Evolutionary conservation across 2,113 vertebrate species (phyloP).

Genomic region (Lethenteron camtschaticum): DNA sequence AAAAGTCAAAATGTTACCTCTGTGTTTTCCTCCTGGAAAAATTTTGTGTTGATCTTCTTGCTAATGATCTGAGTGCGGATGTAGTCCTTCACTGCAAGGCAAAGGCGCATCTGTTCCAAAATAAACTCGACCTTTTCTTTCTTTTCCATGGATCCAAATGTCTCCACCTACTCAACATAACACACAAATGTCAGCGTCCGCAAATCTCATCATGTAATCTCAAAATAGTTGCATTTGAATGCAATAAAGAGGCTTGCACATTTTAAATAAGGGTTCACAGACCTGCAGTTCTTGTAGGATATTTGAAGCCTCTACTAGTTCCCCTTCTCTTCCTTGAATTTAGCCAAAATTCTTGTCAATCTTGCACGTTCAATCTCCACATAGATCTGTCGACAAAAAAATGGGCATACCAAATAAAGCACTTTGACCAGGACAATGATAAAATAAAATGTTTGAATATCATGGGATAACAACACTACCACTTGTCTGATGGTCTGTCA

Average conservation of each 20-base stretch:
- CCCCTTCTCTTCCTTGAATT: slow-evolving; percentile 72
- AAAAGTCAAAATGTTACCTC: slow-evolving; percentile 31
- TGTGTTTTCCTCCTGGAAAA: slow-evolving; percentile 80
- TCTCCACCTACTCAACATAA: slow-evolving; percentile 51
- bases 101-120: slow-evolving; percentile 94
- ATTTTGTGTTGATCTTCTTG: slow-evolving; percentile 98
- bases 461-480: not conserved
- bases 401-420: slow-evolving; percentile 1
- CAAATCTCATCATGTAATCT: no score
- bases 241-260: no score
- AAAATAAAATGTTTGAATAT: not conserved
- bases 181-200: no score
- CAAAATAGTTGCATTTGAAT: no score
- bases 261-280: slow-evolving; percentile 7
- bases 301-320: slow-evolving; percentile 72
- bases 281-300: slow-evolving; percentile 94
- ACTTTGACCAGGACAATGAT: not conserved
- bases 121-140: slow-evolving; percentile 96
- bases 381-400: slow-evolving; percentile 46
- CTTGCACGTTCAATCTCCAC: slow-evolving; percentile 93
- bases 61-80: slow-evolving; percentile 97
- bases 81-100: slow-evolving; percentile 88
- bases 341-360: slow-evolving; percentile 67
- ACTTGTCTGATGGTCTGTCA: not conserved
- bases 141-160: slow-evolving; percentile 96